These are phyloP conservation scores for Mayetiola destructor DNA, from an alignment of 2,888 invertebrate genomes.

Conservation along the genomic window DNA sequence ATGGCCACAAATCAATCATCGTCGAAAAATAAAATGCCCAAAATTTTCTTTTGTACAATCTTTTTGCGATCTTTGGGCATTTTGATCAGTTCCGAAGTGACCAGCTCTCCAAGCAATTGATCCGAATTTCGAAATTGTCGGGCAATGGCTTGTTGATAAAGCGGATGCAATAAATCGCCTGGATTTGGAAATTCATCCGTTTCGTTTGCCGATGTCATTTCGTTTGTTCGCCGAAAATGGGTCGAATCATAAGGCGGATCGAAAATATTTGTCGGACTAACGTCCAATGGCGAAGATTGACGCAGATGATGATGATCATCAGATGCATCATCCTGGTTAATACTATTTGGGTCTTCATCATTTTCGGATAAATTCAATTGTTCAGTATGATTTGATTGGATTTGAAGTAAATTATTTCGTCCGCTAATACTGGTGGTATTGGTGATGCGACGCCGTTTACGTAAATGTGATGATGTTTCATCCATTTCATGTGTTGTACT, in stretches of 20 bases:
- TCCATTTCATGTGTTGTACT: constrained; percentile 5
- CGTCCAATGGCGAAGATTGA: not conserved
- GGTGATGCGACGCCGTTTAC: constrained; percentile 12
- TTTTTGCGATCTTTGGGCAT: constrained; percentile 34
- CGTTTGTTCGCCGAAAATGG: not conserved
- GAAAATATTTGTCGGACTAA: not conserved
- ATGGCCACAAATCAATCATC: constrained; percentile 23
- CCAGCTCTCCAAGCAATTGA: constrained; percentile 33
- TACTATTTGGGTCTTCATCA: not conserved
- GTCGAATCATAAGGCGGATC: not conserved
- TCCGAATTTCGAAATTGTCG: constrained; percentile 27
- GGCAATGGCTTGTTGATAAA: constrained; percentile 32
- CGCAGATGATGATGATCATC: not conserved
- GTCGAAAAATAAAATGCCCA: constrained; percentile 35
- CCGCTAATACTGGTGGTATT: constrained; percentile 8
- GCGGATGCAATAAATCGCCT: constrained; percentile 30
- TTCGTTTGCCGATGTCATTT: constrained; percentile 14
- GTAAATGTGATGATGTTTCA: not conserved
- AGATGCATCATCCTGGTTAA: not conserved
- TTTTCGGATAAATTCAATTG: not conserved
- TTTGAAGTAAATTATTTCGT: not conserved
- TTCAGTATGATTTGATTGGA: not conserved
- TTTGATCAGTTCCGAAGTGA: constrained; percentile 33
- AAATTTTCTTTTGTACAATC: constrained; percentile 31
- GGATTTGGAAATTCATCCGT: constrained; percentile 20